phyloP scores from a whole-genome alignment of 2,888 invertebrate species.

The Fragum sueziense region DNA sequence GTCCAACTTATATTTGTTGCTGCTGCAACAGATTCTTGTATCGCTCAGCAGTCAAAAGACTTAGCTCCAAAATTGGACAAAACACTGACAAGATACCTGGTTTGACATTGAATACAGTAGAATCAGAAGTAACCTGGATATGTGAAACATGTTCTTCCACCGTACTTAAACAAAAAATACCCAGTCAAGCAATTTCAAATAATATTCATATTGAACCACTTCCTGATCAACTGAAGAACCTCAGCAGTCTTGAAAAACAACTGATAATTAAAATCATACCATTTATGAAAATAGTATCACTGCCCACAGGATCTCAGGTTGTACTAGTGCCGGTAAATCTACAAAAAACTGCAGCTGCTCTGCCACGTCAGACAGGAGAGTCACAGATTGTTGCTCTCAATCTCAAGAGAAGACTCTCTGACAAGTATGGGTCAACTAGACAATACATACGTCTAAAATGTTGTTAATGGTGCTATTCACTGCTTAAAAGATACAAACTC shows the following conservation, averaged over 20 bases:
- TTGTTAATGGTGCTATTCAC: constrained; percentile 6
- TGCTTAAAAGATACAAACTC: not conserved
- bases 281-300: constrained; percentile 59
- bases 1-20: not conserved
- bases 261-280: constrained; percentile 55
- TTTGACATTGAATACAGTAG: constrained; percentile 13
- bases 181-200: constrained; percentile 8
- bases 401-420: constrained; percentile 1
- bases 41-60: constrained; percentile 1
- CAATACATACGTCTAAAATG: not conserved
- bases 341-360: not conserved
- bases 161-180: constrained; percentile 4
- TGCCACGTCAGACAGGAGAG: constrained; percentile 7
- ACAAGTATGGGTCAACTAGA: not conserved
- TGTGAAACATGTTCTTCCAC: constrained; percentile 2
- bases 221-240: constrained; percentile 17
- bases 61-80: constrained; percentile 1
- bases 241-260: constrained; percentile 59
- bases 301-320: constrained; percentile 58
- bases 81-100: constrained; percentile 10
- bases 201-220: constrained; percentile 7
- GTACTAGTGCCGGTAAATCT: constrained; percentile 61
- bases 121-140: constrained; percentile 13
- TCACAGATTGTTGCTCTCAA: constrained; percentile 3
- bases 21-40: constrained; percentile 1